These are phyloP conservation scores for Anoplius nigerrimus DNA, from an alignment of 2,888 invertebrate species.

Conservation along the genomic window DNA sequence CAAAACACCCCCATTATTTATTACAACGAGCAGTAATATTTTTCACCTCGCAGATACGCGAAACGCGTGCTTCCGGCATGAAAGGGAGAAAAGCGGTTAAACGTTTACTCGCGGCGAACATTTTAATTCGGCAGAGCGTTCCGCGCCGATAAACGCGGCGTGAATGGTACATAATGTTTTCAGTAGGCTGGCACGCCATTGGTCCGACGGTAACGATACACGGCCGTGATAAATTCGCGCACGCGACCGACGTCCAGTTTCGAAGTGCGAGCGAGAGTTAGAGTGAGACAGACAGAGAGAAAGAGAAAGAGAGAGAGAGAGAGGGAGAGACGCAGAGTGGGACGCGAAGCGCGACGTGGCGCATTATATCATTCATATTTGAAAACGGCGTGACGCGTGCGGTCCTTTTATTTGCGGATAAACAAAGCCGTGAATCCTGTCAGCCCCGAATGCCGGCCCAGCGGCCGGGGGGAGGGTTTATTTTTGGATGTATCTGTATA, in stretches of 20 bases:
- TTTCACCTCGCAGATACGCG: background rate
- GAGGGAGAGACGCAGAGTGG: background rate
- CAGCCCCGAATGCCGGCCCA: slow-evolving; percentile 10
- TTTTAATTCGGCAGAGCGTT: too few species aligned
- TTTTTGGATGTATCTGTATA: slow-evolving; percentile 27
- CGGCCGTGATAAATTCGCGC: slow-evolving; percentile 3
- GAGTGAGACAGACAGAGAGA: background rate
- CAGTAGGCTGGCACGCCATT: too few species aligned
- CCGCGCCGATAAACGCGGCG: too few species aligned
- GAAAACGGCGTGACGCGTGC: slow-evolving; percentile 17
- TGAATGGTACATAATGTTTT: too few species aligned
- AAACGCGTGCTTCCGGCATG: background rate
- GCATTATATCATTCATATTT: slow-evolving; percentile 36
- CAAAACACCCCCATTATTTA: too few species aligned
- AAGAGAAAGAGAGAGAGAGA: background rate
- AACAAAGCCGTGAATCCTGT: slow-evolving; percentile 28
- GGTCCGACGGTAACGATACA: background rate
- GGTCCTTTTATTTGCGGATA: slow-evolving; percentile 32
- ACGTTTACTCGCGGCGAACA: too few species aligned
- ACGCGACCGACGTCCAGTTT: too few species aligned
- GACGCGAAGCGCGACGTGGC: slow-evolving; percentile 1
- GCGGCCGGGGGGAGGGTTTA: too few species aligned
- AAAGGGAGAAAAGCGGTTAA: too few species aligned
- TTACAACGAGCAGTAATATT: too few species aligned
- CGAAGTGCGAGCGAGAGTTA: background rate